A percentile compares a stretch with the other conserved stretches of the same genome.
Conservation (phyloP, 2,113 vertebrate genomes). For the Xerus inauris region DNA sequence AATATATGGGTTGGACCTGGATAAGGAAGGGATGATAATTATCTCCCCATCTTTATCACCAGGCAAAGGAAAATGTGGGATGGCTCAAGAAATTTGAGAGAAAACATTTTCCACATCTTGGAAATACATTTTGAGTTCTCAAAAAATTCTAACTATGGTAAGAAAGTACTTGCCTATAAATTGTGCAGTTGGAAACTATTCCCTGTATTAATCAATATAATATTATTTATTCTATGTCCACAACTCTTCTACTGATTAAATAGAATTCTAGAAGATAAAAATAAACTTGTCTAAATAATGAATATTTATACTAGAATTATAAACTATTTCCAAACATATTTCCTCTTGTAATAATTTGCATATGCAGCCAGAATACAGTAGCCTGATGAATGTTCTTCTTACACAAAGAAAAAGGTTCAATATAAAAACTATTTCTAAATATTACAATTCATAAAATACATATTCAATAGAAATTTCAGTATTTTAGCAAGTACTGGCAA, state of each 20-base stretch:
- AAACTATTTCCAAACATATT: slow-evolving; percentile 33
- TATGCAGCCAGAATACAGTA: slow-evolving; percentile 44
- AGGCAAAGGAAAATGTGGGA: neutral
- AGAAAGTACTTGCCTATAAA: slow-evolving; percentile 22
- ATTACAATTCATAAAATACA: neutral
- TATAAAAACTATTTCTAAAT: slow-evolving; percentile 54
- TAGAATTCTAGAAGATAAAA: slow-evolving; percentile 54
- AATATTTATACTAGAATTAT: slow-evolving; percentile 56
- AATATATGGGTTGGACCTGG: neutral
- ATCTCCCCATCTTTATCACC: neutral
- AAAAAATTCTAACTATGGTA: neutral
- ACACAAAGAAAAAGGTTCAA: slow-evolving; percentile 4
- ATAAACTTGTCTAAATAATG: slow-evolving; percentile 57
- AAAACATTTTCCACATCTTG: neutral
- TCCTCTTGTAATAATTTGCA: slow-evolving; percentile 52
- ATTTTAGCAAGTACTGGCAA: slow-evolving; percentile 29
- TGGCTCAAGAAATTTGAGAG: neutral
- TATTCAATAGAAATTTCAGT: slow-evolving; percentile 11
- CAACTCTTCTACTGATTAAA: slow-evolving; percentile 57
- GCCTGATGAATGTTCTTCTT: neutral
- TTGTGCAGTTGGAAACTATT: neutral
- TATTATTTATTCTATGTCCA: slow-evolving; percentile 56
- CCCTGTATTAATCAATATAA: slow-evolving; percentile 21
- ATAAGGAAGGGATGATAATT: neutral
- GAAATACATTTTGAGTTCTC: neutral